phyloP scores from a whole-genome alignment of 2,797 vertebrate species.

The Neomorphus geoffroyi region DNA sequence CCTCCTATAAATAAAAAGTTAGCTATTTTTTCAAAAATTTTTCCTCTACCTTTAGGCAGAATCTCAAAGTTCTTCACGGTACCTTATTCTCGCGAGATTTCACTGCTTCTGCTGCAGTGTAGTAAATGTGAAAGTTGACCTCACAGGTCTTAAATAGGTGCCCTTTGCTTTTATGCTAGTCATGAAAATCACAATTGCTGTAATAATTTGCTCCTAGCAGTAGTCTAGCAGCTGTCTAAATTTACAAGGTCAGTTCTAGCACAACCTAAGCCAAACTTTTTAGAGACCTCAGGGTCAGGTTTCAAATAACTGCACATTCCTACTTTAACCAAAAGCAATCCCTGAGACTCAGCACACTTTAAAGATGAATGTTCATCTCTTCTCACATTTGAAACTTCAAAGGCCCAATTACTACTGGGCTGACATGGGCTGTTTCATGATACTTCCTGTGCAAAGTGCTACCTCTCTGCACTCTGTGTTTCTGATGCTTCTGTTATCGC shows the following conservation, averaged over 20 bases:
- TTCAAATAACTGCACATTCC: conserved; percentile 80
- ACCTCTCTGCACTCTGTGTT: conserved; percentile 49
- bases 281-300: conserved; percentile 75
- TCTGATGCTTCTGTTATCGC: conserved; percentile 48
- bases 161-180: conserved; percentile 65
- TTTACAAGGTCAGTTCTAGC: conserved; percentile 77
- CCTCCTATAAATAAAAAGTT: neutral
- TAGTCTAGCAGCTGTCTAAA: conserved; percentile 78
- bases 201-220: conserved; percentile 75
- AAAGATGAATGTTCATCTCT: conserved; percentile 75
- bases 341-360: conserved; percentile 64
- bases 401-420: conserved; percentile 67
- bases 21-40: neutral
- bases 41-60: neutral
- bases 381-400: conserved; percentile 77
- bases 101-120: neutral
- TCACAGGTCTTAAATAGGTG: conserved; percentile 37
- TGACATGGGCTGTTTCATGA: conserved; percentile 69
- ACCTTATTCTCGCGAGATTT: conserved; percentile 26
- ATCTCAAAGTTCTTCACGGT: neutral
- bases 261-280: conserved; percentile 71
- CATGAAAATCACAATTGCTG: conserved; percentile 67
- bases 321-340: conserved; percentile 77
- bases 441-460: conserved; percentile 72
- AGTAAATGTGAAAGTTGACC: conserved; percentile 61